Evolutionary conservation across 2,797 vertebrate species (phyloP).

Genomic region (Stomatorhinus walkeri): DNA sequence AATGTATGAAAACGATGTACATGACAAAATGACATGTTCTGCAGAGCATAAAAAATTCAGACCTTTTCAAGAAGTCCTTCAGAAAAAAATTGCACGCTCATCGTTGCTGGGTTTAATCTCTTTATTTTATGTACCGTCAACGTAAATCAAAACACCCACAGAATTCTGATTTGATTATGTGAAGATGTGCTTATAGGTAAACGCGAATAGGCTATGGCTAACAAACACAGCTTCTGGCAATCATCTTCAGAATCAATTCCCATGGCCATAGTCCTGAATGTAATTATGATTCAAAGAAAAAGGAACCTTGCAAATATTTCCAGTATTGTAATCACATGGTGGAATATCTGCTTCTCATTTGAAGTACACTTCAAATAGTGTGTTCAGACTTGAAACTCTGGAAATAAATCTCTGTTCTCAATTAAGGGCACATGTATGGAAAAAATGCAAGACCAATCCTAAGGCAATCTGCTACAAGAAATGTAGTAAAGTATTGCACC

Average conservation of each 20-base stretch:
- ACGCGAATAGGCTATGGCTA: not conserved
- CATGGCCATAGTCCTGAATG: slow-evolving; percentile 21
- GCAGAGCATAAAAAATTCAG: not conserved
- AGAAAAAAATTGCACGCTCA: not conserved
- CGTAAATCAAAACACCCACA: not conserved
- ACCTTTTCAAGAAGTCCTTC: not conserved
- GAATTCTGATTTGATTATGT: not conserved
- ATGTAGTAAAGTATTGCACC: not conserved
- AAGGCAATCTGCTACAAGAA: not conserved
- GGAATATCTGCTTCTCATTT: slow-evolving; percentile 23
- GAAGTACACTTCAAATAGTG: slow-evolving; percentile 4
- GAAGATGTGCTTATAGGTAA: not conserved
- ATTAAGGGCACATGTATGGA: slow-evolving; percentile 3
- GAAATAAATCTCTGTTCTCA: slow-evolving; percentile 17
- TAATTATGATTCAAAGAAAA: slow-evolving; percentile 25
- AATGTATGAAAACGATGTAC: not conserved
- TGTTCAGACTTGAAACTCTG: slow-evolving; percentile 7
- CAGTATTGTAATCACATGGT: slow-evolving; percentile 19
- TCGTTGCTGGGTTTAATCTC: not conserved
- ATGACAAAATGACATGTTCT: not conserved
- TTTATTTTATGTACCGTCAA: not conserved
- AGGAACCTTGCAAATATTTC: slow-evolving; percentile 5
- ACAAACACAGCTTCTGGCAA: slow-evolving; percentile 13
- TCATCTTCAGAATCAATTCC: slow-evolving; percentile 8
- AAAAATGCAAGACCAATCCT: not conserved